Conservation (phyloP, 1,140 invertebrate genomes). For the Lucilia cuprina region DNA sequence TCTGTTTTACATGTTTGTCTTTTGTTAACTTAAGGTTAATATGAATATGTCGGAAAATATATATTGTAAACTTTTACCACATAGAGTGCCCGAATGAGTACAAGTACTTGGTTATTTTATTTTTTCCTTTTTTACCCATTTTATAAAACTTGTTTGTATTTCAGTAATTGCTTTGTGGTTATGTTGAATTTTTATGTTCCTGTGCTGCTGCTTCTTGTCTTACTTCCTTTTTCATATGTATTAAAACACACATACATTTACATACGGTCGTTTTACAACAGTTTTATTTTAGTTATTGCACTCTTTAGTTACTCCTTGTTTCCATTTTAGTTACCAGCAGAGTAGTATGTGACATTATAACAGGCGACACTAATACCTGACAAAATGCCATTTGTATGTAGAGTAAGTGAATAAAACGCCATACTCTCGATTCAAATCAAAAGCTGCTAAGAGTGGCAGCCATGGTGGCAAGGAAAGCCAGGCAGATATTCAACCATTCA, state of each 20-base stretch:
- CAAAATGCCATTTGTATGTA: slow-evolving; percentile 23
- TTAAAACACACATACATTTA: background rate
- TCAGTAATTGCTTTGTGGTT: slow-evolving; percentile 32
- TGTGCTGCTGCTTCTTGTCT: background rate
- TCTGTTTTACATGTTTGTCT: background rate
- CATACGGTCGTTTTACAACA: background rate
- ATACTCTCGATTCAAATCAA: background rate
- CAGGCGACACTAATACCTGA: slow-evolving; percentile 33
- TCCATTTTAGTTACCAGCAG: background rate
- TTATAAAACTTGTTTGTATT: background rate
- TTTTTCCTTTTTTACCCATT: background rate
- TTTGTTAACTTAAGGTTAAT: background rate
- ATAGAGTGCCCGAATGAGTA: background rate
- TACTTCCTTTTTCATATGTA: background rate
- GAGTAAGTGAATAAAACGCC: slow-evolving; percentile 13
- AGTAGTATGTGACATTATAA: slow-evolving; percentile 20
- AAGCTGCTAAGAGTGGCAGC: background rate
- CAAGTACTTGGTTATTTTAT: background rate
- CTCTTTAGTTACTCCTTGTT: background rate
- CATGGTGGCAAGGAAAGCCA: background rate
- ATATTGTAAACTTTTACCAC: slow-evolving; percentile 1
- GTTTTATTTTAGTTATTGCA: background rate
- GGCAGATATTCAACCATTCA: background rate
- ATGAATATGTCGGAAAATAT: background rate
- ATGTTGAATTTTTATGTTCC: slow-evolving; percentile 22